Evolutionary conservation across 37 sponge, comb jelly and placozoan species (phyloP).

Genomic region (Eunapius fragilis): DNA sequence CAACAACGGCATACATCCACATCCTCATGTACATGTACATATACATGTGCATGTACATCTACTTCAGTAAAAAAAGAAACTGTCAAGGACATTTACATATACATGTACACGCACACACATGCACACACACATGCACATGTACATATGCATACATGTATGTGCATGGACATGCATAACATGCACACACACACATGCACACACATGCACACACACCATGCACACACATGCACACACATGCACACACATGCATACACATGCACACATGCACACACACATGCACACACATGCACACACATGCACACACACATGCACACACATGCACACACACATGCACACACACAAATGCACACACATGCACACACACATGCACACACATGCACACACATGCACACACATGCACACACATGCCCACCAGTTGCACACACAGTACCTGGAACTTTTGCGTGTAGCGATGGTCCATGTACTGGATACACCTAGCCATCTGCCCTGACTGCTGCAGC

Average conservation of each 20-base stretch:
- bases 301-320: background rate
- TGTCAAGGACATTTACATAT: too few species aligned
- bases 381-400: background rate
- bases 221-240: background rate
- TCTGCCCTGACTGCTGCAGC: constrained; percentile 70
- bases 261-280: background rate
- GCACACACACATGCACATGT: background rate
- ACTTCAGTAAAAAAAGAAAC: too few species aligned
- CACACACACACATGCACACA: too few species aligned
- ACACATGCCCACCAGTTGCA: background rate
- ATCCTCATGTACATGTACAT: too few species aligned
- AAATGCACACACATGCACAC: background rate
- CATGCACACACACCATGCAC: background rate
- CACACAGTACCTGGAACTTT: constrained; percentile 77
- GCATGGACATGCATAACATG: too few species aligned
- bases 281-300: background rate
- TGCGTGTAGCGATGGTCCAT: constrained; percentile 72
- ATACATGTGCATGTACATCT: too few species aligned
- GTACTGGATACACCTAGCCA: constrained; percentile 66
- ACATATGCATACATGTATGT: background rate
- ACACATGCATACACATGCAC: too few species aligned
- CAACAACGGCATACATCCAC: too few species aligned
- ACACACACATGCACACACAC: background rate
- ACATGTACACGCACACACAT: too few species aligned
- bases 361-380: background rate